phyloP scores from a whole-genome alignment of 2,113 vertebrate genomes.

The Pristiophorus japonicus region DNA sequence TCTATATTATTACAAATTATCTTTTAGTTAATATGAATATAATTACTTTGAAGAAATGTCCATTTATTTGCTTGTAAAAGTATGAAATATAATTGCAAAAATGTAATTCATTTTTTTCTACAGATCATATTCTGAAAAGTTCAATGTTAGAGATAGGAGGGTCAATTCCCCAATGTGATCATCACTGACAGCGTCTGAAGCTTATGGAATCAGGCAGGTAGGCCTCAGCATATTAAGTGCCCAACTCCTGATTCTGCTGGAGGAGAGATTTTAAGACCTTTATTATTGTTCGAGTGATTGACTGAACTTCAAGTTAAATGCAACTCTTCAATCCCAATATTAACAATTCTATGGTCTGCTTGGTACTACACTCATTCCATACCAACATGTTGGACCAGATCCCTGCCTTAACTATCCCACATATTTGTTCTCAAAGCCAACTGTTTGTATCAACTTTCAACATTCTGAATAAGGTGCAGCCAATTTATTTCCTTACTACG shows the following conservation, averaged over 20 bases:
- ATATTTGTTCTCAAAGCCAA: too few relatives aligned
- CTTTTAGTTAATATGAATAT: conserved; percentile 32
- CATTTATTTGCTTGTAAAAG: conserved; percentile 25
- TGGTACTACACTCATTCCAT: background rate
- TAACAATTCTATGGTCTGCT: background rate
- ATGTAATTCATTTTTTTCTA: background rate
- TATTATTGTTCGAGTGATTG: background rate
- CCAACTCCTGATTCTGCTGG: background rate
- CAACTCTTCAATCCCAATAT: background rate
- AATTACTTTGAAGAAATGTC: conserved; percentile 17
- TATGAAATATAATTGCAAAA: conserved; percentile 30
- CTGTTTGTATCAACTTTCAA: background rate
- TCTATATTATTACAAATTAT: background rate
- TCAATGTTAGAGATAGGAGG: background rate
- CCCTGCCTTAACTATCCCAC: background rate
- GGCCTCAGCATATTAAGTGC: background rate
- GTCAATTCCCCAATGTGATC: background rate
- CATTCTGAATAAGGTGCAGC: background rate
- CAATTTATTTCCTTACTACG: background rate
- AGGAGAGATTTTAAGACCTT: background rate
- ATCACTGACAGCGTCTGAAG: background rate
- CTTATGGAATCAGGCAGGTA: background rate
- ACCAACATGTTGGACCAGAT: background rate
- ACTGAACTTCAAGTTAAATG: background rate
- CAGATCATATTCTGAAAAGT: background rate